phyloP scores from a whole-genome alignment of 2,888 invertebrate species.

The Sacculina carcini region DNA sequence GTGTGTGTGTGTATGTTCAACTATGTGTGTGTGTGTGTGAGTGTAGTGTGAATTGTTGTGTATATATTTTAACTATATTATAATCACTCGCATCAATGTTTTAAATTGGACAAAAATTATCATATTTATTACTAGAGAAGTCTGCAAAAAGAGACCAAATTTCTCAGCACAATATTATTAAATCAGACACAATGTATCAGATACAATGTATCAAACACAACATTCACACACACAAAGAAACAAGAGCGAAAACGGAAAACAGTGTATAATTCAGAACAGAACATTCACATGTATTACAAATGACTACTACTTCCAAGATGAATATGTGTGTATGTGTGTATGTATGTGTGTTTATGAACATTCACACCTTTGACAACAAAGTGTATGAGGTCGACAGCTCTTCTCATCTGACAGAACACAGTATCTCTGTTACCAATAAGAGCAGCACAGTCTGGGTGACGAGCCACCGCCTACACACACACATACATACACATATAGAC shows the following conservation, averaged over 20 bases:
- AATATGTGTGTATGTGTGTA: neutral
- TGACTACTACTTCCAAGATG: neutral
- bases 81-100: no score
- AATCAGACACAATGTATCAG: no score
- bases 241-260: neutral
- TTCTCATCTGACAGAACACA: conserved; percentile 89
- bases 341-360: neutral
- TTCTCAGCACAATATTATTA: no score
- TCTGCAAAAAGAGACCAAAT: no score
- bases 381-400: conserved; percentile 90
- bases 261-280: no score
- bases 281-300: neutral
- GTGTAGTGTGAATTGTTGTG: no score
- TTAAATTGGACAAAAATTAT: no score
- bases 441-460: conserved; percentile 77
- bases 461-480: conserved; percentile 45
- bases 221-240: neutral
- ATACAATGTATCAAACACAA: no score
- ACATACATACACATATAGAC: neutral
- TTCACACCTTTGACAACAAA: conserved; percentile 68
- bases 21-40: no score
- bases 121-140: no score
- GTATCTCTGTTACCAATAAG: conserved; percentile 88
- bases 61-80: no score
- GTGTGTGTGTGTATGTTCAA: no score